A percentile compares a stretch with the other conserved stretches of the same genome.
Evolutionary conservation across 92 coral and sea anemone species (phyloP).

Genomic region (Actinostola sp.): DNA sequence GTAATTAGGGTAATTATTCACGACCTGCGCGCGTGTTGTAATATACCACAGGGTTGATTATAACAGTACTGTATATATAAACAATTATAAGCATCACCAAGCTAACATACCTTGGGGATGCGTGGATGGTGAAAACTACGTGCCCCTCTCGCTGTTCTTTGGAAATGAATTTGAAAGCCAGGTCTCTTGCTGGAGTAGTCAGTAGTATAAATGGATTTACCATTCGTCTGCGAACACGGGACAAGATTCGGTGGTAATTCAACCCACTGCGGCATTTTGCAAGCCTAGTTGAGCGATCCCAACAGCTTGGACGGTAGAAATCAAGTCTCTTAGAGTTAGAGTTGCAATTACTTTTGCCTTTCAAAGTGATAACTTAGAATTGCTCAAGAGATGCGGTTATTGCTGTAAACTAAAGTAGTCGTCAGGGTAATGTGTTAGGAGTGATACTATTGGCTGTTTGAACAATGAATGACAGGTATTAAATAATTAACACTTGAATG

Average conservation of each 20-base stretch:
- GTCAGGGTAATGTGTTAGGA: slow-evolving; percentile 44
- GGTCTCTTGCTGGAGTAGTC: slow-evolving; percentile 81
- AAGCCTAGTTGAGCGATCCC: background rate
- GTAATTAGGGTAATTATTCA: background rate
- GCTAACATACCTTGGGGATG: slow-evolving; percentile 68
- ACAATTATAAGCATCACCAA: background rate
- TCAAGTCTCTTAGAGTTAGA: background rate
- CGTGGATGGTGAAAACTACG: slow-evolving; percentile 66
- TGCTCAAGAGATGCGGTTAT: slow-evolving; percentile 1
- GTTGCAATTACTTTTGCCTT: slow-evolving; percentile 20
- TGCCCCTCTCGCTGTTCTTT: slow-evolving; percentile 55
- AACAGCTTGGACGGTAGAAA: background rate
- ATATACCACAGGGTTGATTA: background rate
- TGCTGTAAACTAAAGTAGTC: slow-evolving; percentile 51
- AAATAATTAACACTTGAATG: slow-evolving; percentile 46
- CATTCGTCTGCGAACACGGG: slow-evolving; percentile 73
- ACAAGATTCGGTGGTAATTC: slow-evolving; percentile 83
- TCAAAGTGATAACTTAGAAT: slow-evolving; percentile 1
- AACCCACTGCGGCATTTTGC: slow-evolving; percentile 81
- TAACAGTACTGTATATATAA: too few relatives aligned
- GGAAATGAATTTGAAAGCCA: slow-evolving; percentile 79
- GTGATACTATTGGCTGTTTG: slow-evolving; percentile 26
- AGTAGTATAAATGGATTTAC: slow-evolving; percentile 78
- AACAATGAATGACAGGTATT: slow-evolving; percentile 49
- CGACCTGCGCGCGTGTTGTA: background rate